A percentile compares a stretch with the other conserved stretches of the same genome.
Conservation (phyloP, 2,888 invertebrate genomes). For the Sinohyriopsis cumingii region DNA sequence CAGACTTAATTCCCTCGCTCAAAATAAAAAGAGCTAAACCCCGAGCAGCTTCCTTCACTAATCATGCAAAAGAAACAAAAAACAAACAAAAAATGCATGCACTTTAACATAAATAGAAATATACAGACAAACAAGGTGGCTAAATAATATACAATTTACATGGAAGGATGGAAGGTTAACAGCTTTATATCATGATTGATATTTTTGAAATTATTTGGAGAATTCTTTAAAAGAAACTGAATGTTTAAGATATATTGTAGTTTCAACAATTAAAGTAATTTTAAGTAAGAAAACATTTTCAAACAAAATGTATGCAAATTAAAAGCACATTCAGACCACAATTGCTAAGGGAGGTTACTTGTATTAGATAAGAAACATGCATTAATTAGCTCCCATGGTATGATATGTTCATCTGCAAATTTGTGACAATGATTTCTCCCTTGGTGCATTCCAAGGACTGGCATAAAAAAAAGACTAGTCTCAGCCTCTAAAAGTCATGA, state of each 20-base stretch:
- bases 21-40: conserved; percentile 62
- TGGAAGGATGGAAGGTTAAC: neutral
- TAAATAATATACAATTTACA: conserved; percentile 3
- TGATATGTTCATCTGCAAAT: too few species aligned
- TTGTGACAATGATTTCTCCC: too few species aligned
- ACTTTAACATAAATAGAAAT: neutral
- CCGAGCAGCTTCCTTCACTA: conserved; percentile 58
- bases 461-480: too few species aligned
- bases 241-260: neutral
- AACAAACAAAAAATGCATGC: conserved; percentile 10
- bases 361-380: too few species aligned
- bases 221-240: neutral
- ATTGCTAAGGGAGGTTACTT: too few species aligned
- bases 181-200: too few species aligned
- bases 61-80: conserved; percentile 32
- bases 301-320: too few species aligned
- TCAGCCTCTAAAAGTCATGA: too few species aligned
- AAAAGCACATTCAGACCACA: too few species aligned
- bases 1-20: conserved; percentile 58
- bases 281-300: neutral
- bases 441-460: too few species aligned
- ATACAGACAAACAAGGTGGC: conserved; percentile 16
- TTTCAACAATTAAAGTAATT: neutral
- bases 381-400: too few species aligned
- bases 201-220: neutral